Conservation (phyloP, 2,113 vertebrate genomes). For the Polypterus senegalus region DNA sequence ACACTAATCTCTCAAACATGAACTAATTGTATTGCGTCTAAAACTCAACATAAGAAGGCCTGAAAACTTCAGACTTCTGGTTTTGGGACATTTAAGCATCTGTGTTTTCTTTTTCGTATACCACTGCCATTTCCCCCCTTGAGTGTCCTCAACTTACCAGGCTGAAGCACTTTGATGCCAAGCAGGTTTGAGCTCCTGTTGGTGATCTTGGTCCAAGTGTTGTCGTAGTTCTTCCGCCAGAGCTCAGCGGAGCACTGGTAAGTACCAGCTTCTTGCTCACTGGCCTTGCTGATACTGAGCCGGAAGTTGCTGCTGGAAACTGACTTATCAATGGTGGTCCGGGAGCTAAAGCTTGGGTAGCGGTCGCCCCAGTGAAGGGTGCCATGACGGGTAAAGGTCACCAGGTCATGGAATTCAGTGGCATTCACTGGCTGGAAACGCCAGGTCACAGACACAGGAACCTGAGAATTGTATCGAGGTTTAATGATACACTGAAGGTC, state of each 20-base stretch:
- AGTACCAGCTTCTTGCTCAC: constrained; percentile 78
- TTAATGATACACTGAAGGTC: constrained; percentile 93
- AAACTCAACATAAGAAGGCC: too few species aligned
- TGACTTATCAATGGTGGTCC: constrained; percentile 78
- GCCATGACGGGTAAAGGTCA: constrained; percentile 81
- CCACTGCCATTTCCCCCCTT: constrained; percentile 12
- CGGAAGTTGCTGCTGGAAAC: constrained; percentile 85
- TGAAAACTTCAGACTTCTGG: too few species aligned
- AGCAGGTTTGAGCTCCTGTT: constrained; percentile 88
- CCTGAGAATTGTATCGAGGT: constrained; percentile 71
- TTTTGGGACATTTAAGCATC: too few species aligned
- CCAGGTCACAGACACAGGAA: constrained; percentile 83
- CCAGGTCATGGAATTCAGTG: constrained; percentile 69
- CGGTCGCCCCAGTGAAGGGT: constrained; percentile 85
- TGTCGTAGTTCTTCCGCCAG: constrained; percentile 79
- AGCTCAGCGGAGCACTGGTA: constrained; percentile 86
- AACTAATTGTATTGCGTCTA: too few species aligned
- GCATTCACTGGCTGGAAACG: constrained; percentile 71
- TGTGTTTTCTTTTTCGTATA: too few species aligned
- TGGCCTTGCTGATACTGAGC: constrained; percentile 77
- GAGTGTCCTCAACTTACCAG: constrained; percentile 50
- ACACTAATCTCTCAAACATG: too few species aligned
- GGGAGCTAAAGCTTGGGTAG: constrained; percentile 61
- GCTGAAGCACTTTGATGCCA: constrained; percentile 80
- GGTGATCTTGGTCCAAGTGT: constrained; percentile 72